Evolutionary conservation across 2,888 invertebrate species (phyloP).

Genomic region (Drosophila fulvimacula): DNA sequence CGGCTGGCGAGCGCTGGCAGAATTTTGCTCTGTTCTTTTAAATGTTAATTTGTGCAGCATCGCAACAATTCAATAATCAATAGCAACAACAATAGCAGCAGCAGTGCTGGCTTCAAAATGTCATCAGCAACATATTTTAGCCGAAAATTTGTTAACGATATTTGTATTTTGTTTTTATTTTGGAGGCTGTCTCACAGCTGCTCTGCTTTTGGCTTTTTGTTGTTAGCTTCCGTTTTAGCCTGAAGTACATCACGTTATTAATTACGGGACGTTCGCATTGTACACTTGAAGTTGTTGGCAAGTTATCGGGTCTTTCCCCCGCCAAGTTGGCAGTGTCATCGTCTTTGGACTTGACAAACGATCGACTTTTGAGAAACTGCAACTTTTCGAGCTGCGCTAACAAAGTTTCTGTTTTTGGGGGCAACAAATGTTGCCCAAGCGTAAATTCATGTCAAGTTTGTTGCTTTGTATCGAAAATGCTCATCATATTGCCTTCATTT

Average conservation of each 20-base stretch:
- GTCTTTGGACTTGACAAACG: slow-evolving; percentile 50
- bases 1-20: slow-evolving; percentile 42
- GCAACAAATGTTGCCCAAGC: slow-evolving; percentile 52
- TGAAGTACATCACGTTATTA: slow-evolving; percentile 62
- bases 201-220: slow-evolving; percentile 29
- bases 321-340: slow-evolving; percentile 40
- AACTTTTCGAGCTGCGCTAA: slow-evolving; percentile 34
- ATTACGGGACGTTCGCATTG: slow-evolving; percentile 47
- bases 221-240: slow-evolving; percentile 66
- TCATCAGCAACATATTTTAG: slow-evolving; percentile 60
- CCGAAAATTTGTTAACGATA: slow-evolving; percentile 21
- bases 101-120: slow-evolving; percentile 45
- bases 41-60: slow-evolving; percentile 63
- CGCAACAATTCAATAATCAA: slow-evolving; percentile 77
- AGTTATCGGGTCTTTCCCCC: slow-evolving; percentile 27
- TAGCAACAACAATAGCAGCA: slow-evolving; percentile 30
- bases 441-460: slow-evolving; percentile 52
- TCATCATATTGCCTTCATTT: slow-evolving; percentile 51
- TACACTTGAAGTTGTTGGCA: slow-evolving; percentile 32
- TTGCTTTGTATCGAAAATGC: slow-evolving; percentile 31
- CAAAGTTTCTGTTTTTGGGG: slow-evolving; percentile 24
- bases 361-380: slow-evolving; percentile 42
- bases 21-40: slow-evolving; percentile 68
- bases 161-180: not conserved
- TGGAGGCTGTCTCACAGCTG: slow-evolving; percentile 17